Evolutionary conservation across 2,113 vertebrate genomes (phyloP), one percentile per base, ranked within the genome.

Genomic region (Phrynosoma blainvillii): DNA sequence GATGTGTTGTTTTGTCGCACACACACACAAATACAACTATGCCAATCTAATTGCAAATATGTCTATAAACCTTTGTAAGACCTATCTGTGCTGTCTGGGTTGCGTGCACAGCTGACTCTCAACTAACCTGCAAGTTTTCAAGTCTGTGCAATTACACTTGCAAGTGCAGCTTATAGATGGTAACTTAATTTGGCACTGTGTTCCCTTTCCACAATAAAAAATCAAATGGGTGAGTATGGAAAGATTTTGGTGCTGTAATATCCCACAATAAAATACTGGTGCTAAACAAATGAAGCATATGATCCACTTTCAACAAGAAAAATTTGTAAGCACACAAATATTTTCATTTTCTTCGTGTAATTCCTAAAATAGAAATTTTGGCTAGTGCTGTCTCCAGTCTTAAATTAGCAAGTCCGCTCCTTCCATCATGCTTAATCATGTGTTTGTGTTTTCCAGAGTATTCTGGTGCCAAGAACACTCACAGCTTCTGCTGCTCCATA

Each of bases 331-430:
- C 70, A 75, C n/a, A 71, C 54, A 74, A 74, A 73, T n/a, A 56
- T 5, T 42, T 73, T n/a, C 18, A 62, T 20, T 62, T n/a, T 36
- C 9, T 77, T 52, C 3, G 14, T 77, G 56, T 11, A 40, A 21
- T 70, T 79, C 42, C 32, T 54, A 1, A 14, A 30, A 79, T 16
- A 78, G 66, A 62, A 62, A 42, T 76, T 47, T 76, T 88, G 86
- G 73, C 80, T 76, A 5, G 56, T 25, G 40, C n/a, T 54, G n/a
- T 54, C 59, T 83, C 80, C 30, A 54, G 23, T 23, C 59, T 88
- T 76, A 83, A 77, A 88, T 88, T 68, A 88, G 40, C 30, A 70
- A 83, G 62, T 25, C 13, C 25, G 36, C 71, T 74, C 62, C 27
- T n/a, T 83, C 56, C 56, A 65, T 66, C 42, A 54, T 27, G 65